These are phyloP conservation scores for Ganaspis sp. DNA, from an alignment of 1,140 invertebrate species.

Conservation along the genomic window DNA sequence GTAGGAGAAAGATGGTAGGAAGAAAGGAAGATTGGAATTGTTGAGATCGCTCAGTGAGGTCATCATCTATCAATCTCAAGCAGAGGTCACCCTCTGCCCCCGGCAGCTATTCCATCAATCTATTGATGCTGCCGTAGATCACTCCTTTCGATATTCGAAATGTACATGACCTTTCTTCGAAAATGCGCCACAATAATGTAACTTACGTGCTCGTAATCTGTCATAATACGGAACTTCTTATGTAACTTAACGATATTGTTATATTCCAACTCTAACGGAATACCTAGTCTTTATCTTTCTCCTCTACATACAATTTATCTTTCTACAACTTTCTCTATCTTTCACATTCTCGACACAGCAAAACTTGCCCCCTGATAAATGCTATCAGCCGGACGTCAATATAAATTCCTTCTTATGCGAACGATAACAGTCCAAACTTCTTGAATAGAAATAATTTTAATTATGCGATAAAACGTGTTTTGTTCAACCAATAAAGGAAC, in stretches of 20 bases:
- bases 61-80: constrained; percentile 71
- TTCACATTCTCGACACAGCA: background rate
- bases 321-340: background rate
- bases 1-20: constrained; percentile 37
- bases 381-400: background rate
- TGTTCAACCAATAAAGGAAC: too few relatives aligned
- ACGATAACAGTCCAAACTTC: background rate
- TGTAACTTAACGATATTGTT: constrained; percentile 63
- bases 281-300: background rate
- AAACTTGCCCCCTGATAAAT: background rate
- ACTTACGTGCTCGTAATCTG: constrained; percentile 59
- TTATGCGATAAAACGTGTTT: background rate
- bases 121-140: constrained; percentile 67
- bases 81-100: constrained; percentile 64
- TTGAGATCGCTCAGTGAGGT: constrained; percentile 59
- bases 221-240: constrained; percentile 58
- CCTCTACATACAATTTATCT: background rate
- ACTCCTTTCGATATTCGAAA: constrained; percentile 59
- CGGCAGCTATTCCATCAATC: constrained; percentile 72
- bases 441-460: background rate
- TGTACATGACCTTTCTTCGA: constrained; percentile 37
- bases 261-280: constrained; percentile 42
- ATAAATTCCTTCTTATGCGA: background rate
- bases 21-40: constrained; percentile 60
- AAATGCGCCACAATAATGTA: constrained; percentile 43